Percentiles rank a stretch among this genome's conserved stretches.
phyloP scores from a whole-genome alignment of 2,113 vertebrate genomes.

The Ornithorhynchus anatinus region DNA sequence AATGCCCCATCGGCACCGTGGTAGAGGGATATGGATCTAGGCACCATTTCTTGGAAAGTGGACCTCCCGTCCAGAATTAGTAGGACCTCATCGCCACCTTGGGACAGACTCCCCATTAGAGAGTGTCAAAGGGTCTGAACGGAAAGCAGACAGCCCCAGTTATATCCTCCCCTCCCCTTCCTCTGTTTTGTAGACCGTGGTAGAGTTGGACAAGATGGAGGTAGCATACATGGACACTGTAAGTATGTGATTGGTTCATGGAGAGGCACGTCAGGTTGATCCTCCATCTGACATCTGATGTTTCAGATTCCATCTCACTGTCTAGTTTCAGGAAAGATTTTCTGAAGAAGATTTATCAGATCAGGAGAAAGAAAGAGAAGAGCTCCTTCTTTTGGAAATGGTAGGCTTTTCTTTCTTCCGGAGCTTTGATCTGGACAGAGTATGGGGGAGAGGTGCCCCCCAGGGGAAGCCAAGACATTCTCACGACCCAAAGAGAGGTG shows the following conservation, averaged over 20 bases:
- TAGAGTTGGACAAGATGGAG: slow-evolving; percentile 94
- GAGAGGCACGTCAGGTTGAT: slow-evolving; percentile 56
- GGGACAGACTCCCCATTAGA: slow-evolving; percentile 13
- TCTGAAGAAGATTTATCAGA: slow-evolving; percentile 86
- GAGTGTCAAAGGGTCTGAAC: no score
- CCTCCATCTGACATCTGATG: slow-evolving; percentile 20
- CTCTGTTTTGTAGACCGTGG: slow-evolving; percentile 77
- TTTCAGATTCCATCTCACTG: slow-evolving; percentile 61
- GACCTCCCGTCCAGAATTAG: no score
- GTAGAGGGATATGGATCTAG: no score
- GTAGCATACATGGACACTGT: slow-evolving; percentile 81
- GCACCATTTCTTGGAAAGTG: no score
- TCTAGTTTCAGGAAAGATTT: slow-evolving; percentile 88
- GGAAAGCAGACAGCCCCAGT: no score
- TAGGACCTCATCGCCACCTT: neutral
- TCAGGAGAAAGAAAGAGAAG: slow-evolving; percentile 92
- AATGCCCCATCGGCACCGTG: no score
- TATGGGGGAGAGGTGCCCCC: no score
- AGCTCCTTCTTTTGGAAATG: slow-evolving; percentile 90
- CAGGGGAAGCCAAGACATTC: no score
- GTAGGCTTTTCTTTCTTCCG: slow-evolving; percentile 65
- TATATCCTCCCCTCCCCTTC: no score
- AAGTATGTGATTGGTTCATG: slow-evolving; percentile 53
- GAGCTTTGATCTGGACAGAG: neutral
- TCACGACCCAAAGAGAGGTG: no score